Conservation (phyloP, 2,797 vertebrate species). For the Emydoidea blandingii region DNA sequence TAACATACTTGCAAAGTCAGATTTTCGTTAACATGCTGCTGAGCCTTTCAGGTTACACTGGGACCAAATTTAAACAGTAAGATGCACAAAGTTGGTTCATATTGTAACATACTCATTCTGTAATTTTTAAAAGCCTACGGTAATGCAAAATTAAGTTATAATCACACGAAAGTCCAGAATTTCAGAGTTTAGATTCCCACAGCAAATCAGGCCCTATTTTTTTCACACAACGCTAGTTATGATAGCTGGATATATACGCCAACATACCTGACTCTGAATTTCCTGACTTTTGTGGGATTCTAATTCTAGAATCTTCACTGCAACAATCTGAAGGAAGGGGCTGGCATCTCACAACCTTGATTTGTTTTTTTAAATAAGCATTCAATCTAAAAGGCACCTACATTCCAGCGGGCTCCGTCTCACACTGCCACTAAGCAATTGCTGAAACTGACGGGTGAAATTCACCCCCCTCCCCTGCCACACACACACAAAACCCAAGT, state of each 20-base stretch:
- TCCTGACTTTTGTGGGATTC: background rate
- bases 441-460: background rate
- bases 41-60: background rate
- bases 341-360: no score
- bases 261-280: background rate
- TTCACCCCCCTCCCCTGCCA: background rate
- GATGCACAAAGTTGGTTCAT: background rate
- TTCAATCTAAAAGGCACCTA: no score
- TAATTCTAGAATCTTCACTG: background rate
- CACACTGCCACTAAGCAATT: background rate
- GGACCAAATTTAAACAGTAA: background rate
- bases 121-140: background rate
- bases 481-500: background rate
- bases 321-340: background rate
- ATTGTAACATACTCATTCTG: background rate
- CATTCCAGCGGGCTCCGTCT: background rate
- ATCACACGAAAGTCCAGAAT: background rate
- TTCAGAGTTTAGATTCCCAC: background rate
- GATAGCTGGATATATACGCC: background rate
- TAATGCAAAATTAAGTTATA: background rate
- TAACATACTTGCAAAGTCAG: background rate
- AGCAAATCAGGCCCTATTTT: background rate
- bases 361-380: no score
- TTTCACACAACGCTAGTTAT: background rate
- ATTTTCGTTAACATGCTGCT: background rate